Conservation (phyloP, 1,140 invertebrate genomes). For the Bombus fervidus region DNA sequence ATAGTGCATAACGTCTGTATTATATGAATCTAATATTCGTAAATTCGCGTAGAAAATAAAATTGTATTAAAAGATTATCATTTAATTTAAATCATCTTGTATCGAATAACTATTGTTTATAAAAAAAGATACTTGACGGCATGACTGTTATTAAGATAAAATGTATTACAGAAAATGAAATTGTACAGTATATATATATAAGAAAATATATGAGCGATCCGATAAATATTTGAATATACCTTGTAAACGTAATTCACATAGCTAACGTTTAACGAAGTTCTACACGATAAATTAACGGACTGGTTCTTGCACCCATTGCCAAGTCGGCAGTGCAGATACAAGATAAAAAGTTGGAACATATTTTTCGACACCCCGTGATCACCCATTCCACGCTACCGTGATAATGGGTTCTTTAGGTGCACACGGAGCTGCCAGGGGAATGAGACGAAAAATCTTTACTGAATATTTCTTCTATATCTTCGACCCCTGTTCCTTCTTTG, state of each 20-base stretch:
- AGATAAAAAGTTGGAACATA: conserved; percentile 76
- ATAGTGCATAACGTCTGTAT: background rate
- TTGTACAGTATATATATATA: background rate
- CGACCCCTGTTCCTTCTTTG: conserved; percentile 17
- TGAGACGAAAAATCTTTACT: conserved; percentile 52
- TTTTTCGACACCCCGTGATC: conserved; percentile 69
- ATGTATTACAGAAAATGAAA: background rate
- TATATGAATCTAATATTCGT: background rate
- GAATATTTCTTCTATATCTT: conserved; percentile 63
- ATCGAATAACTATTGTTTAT: background rate
- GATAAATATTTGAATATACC: background rate
- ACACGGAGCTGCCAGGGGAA: conserved; percentile 38
- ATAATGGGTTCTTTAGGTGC: conserved; percentile 63
- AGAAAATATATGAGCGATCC: background rate
- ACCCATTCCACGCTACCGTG: conserved; percentile 44
- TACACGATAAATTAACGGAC: conserved; percentile 68
- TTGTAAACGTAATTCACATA: background rate
- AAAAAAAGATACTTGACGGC: background rate
- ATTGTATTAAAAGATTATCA: background rate
- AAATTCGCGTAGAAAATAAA: background rate
- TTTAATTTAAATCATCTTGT: background rate
- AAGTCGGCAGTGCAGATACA: conserved; percentile 65
- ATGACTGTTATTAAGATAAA: background rate
- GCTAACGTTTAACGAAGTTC: conserved; percentile 19
- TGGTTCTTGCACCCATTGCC: conserved; percentile 40